Base-by-base conservation (phyloP, 2,797 vertebrate genomes). In the Poecilia wingei region DNA sequence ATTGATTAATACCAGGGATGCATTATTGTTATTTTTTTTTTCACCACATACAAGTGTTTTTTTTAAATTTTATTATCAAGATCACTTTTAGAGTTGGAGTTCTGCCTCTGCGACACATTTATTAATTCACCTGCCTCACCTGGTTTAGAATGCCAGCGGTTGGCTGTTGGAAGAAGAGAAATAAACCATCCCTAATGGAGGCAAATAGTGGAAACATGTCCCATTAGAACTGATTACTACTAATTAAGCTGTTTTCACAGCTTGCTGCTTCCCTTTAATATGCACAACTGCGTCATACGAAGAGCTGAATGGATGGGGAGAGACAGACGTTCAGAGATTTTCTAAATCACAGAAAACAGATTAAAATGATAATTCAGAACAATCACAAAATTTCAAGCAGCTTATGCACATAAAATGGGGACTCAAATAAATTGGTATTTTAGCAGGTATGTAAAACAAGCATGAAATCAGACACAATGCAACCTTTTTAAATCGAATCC, bases 241-340 rank as follows among this genome's bases (percentile, higher is more conserved):
- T 94, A 96, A 96, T 96, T 96, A 96, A 95, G 94, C 91, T 89
- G 91, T 93, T 95, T 95, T 95, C 93, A 95, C 93, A 95, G 94
- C 93, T 94, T 92, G 93, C 92, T 94, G 92, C 94, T 79, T 93
- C 92, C 89, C 91, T 91, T 95, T 95, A 93, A 92, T 92, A 93
- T 94, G 94, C 89, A 90, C 79, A 85, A 90, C 91, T 91, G 89
- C 84, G 89, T 92, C 91, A 89, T 89, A 83, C 80, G 80, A 91
- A 88, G 85, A 80, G 82, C 86, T 78, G 77, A 81, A 77, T 88
- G 79, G 88, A 89, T 90, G 84, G 76, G 78, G 85, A 85, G 85
- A 79, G 88, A 89, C 81, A 79, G 88, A 89, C 81, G 74, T 82
- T 89, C 81, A 57, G 88, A 88, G 86, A 92, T 87, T 82, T 76